Evolutionary conservation across 2,888 invertebrate species (phyloP).

Genomic region (Leucophenga montana): DNA sequence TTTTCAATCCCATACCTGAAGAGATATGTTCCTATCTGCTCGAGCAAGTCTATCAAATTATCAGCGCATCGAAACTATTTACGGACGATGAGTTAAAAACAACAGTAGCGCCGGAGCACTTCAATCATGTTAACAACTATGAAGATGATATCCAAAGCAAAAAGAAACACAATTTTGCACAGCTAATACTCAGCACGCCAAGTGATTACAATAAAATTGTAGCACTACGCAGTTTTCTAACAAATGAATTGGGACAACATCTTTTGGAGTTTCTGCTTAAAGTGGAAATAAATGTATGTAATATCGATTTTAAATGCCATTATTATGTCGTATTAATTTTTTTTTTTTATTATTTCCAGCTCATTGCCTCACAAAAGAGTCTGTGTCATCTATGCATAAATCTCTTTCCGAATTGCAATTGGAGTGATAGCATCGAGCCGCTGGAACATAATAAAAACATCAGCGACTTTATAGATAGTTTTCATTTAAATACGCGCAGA

Average conservation of each 20-base stretch:
- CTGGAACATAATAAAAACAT: constrained; percentile 51
- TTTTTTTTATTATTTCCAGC: constrained; percentile 50
- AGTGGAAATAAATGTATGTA: constrained; percentile 65
- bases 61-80: constrained; percentile 66
- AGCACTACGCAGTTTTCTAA: constrained; percentile 70
- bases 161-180: constrained; percentile 67
- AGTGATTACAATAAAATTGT: constrained; percentile 71
- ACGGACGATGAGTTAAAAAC: constrained; percentile 29
- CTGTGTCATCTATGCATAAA: constrained; percentile 70
- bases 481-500: constrained; percentile 57
- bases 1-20: constrained; percentile 68
- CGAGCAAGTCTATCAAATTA: constrained; percentile 70
- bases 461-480: constrained; percentile 58
- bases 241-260: constrained; percentile 69
- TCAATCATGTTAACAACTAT: constrained; percentile 23
- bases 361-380: constrained; percentile 69
- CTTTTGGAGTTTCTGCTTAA: constrained; percentile 66
- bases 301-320: background rate
- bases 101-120: constrained; percentile 39
- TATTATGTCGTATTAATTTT: background rate
- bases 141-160: constrained; percentile 14
- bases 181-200: constrained; percentile 68
- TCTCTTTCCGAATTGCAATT: constrained; percentile 71
- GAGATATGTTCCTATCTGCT: constrained; percentile 69
- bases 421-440: constrained; percentile 59